A percentile compares a stretch with the other conserved stretches of the same genome.
These are phyloP conservation scores for Electrona antarctica DNA, from an alignment of 2,113 vertebrate genomes.

Conservation along the genomic window DNA sequence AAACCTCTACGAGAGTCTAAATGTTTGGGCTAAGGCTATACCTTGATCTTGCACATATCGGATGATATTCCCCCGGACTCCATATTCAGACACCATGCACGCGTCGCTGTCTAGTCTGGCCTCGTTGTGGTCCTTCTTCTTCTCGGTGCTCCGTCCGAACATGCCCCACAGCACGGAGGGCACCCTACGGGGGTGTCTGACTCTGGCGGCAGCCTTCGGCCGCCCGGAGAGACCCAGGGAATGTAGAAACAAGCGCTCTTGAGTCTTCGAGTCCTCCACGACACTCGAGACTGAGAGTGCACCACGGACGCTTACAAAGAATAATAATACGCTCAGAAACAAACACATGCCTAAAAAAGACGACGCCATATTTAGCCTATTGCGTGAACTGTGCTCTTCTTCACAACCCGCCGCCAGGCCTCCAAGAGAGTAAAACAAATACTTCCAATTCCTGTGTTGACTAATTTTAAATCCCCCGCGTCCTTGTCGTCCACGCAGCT, in stretches of 20 bases:
- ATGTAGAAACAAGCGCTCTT: constrained; percentile 71
- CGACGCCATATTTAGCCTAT: not conserved
- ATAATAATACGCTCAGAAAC: constrained; percentile 3
- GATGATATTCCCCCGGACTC: constrained; percentile 90
- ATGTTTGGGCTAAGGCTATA: too few species aligned
- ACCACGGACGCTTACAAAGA: not conserved
- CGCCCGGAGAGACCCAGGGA: constrained; percentile 79
- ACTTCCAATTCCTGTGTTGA: too few species aligned
- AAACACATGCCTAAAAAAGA: not conserved
- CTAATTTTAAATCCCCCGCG: not conserved
- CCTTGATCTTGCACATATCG: constrained; percentile 87
- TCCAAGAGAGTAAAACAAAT: too few species aligned
- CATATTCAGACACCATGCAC: constrained; percentile 86
- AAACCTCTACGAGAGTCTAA: too few species aligned
- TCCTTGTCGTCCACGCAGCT: not conserved
- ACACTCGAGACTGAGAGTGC: not conserved
- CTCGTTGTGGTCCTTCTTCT: not conserved
- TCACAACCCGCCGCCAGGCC: too few species aligned
- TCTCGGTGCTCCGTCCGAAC: constrained; percentile 66
- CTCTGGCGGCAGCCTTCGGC: constrained; percentile 49
- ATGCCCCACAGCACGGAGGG: constrained; percentile 87
- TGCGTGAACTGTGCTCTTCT: too few species aligned
- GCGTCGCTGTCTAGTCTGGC: constrained; percentile 43
- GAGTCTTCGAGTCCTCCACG: constrained; percentile 49
- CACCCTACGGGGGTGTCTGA: constrained; percentile 61